Evolutionary conservation across 2,113 vertebrate species (phyloP).

Genomic region (Nipponia nippon): DNA sequence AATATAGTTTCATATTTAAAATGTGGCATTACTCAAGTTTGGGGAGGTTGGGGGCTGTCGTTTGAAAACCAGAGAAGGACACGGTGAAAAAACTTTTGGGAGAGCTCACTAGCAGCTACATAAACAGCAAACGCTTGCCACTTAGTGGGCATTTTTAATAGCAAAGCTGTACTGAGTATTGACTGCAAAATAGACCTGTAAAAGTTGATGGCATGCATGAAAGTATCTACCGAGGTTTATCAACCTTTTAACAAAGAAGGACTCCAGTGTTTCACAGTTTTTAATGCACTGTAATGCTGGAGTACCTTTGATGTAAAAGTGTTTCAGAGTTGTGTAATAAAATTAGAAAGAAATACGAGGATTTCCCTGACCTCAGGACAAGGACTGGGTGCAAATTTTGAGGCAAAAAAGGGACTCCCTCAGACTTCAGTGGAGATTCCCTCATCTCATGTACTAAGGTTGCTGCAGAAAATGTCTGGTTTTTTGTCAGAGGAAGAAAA

Average conservation of each 20-base stretch:
- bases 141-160: neutral
- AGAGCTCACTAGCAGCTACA: neutral
- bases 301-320: neutral
- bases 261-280: fast-evolving
- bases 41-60: neutral
- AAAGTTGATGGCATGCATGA: neutral
- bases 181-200: neutral
- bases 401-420: neutral
- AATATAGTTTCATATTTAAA: neutral
- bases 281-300: neutral
- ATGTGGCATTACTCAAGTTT: neutral
- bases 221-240: neutral
- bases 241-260: neutral
- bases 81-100: neutral
- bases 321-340: neutral
- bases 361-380: neutral
- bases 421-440: neutral
- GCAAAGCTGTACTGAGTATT: neutral
- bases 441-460: fast-evolving
- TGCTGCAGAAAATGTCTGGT: neutral
- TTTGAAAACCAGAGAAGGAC: neutral
- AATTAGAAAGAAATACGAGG: neutral
- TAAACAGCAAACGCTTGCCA: neutral
- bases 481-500: neutral
- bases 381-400: neutral